phyloP scores from a whole-genome alignment of 2,113 vertebrate species.

The Mungos mungo region DNA sequence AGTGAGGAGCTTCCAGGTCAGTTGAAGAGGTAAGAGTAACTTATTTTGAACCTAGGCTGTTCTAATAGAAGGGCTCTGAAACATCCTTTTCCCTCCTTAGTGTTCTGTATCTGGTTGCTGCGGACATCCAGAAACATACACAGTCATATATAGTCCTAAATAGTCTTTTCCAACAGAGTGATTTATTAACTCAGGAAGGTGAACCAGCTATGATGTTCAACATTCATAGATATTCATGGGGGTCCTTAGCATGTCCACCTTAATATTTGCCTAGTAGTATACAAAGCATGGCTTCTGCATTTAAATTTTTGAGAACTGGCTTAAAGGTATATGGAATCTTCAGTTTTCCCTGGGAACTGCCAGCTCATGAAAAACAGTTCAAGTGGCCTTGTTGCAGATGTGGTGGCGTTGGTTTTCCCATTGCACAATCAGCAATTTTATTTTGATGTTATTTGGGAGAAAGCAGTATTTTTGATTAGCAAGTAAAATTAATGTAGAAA shows the following conservation, averaged over 20 bases:
- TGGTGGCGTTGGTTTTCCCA: constrained; percentile 66
- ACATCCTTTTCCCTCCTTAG: not conserved
- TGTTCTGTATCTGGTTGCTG: not conserved
- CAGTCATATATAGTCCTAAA: not conserved
- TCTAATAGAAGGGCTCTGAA: not conserved
- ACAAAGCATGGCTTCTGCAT: not conserved
- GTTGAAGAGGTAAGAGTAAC: not conserved
- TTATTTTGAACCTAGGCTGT: not conserved
- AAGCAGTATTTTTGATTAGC: constrained; percentile 80
- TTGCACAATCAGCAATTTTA: constrained; percentile 74
- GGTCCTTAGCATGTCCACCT: not conserved
- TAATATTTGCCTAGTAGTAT: not conserved
- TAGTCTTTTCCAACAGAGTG: not conserved
- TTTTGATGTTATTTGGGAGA: constrained; percentile 76
- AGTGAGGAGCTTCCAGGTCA: not conserved
- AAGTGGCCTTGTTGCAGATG: constrained; percentile 51
- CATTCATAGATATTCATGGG: not conserved
- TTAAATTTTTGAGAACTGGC: not conserved
- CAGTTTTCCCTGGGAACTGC: constrained; percentile 54
- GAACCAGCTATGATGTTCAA: not conserved
- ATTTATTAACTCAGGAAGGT: constrained; percentile 32
- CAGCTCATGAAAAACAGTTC: constrained; percentile 60
- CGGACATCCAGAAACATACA: not conserved
- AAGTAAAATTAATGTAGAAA: constrained; percentile 81
- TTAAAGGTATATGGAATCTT: constrained; percentile 1